Evolutionary conservation across 2,113 vertebrate genomes (phyloP), one percentile per base, ranked within the genome.

Genomic region (Clupea harengus): DNA sequence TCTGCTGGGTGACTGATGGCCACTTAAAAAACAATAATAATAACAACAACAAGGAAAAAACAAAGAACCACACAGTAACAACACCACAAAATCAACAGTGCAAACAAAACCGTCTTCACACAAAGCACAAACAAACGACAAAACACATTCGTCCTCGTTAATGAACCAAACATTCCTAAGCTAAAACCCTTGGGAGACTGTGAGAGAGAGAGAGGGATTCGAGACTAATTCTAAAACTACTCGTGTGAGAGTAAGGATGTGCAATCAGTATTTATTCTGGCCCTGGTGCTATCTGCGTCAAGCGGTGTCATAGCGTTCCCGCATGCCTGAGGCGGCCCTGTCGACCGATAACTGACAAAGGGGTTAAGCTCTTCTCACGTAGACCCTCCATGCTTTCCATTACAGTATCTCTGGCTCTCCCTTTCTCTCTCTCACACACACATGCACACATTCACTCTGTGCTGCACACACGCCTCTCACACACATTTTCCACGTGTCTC

Each of bases 201-300:
- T 15, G 72, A 39, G 72, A 78, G 13, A 32, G 13, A 32, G 28
- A 10, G 72, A 44, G 72, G 10, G 25, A 13, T 1, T 3, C 13
- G 0, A 54, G 6, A 20, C 20, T 22, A 60, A 18, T 39, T 39
- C 39, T 39, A 39, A 39, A 39, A 39, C 39, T 39, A 39, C 39
- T 39, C 47, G 46, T 6, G 46, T 10, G 8, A 11, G 47, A 49
- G 47, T 49, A 90, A 93, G 94, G 94, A 94, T 92, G 93, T 94
- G 85, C 90, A 90, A 90, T 91, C 91, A 92, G 87, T 85, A 81
- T 91, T 93, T 91, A 92, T 93, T 90, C 92, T 89, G 90, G 81
- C 92, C 54, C 89, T 81, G 64, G 46, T 60, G 91, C 88, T 91
- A 90, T 94, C 92, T 86, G 89, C 22, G 82, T 52, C 13, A 60